Evolutionary conservation across 2,797 vertebrate species (phyloP).

Genomic region (Paramormyrops hopkinsi): DNA sequence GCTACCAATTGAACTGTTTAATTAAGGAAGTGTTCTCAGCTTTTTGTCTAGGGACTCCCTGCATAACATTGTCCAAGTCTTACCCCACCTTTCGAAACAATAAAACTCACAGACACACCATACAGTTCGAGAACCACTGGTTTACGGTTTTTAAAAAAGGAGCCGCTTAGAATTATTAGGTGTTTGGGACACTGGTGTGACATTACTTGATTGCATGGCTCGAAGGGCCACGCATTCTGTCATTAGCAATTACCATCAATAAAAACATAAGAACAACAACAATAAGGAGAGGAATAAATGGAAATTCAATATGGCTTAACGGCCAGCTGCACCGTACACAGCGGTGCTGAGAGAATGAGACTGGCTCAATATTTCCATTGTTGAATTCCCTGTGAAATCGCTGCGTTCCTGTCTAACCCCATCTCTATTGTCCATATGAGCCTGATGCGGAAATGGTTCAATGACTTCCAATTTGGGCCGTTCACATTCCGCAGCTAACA

Average conservation of each 20-base stretch:
- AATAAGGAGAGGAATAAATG: neutral
- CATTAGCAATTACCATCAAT: neutral
- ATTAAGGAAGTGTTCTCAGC: neutral
- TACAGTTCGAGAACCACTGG: neutral
- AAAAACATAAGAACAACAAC: neutral
- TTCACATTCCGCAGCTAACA: slow-evolving; percentile 36
- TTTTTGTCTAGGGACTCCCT: neutral
- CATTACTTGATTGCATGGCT: neutral
- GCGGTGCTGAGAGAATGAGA: neutral
- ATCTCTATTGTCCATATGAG: neutral
- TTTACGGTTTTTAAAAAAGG: neutral
- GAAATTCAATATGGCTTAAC: neutral
- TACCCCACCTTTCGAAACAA: neutral
- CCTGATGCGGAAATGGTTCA: neutral
- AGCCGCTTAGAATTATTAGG: neutral
- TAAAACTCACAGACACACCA: neutral
- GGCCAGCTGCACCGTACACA: neutral
- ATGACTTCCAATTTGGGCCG: slow-evolving; percentile 28
- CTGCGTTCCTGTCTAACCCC: neutral
- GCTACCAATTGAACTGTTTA: neutral
- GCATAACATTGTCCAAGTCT: neutral
- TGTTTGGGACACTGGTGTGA: neutral
- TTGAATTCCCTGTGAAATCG: slow-evolving; percentile 26
- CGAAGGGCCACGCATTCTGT: neutral
- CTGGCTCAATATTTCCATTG: slow-evolving; percentile 25